Base-by-base conservation (phyloP, 2,113 vertebrate species). In the Vimba vimba region DNA sequence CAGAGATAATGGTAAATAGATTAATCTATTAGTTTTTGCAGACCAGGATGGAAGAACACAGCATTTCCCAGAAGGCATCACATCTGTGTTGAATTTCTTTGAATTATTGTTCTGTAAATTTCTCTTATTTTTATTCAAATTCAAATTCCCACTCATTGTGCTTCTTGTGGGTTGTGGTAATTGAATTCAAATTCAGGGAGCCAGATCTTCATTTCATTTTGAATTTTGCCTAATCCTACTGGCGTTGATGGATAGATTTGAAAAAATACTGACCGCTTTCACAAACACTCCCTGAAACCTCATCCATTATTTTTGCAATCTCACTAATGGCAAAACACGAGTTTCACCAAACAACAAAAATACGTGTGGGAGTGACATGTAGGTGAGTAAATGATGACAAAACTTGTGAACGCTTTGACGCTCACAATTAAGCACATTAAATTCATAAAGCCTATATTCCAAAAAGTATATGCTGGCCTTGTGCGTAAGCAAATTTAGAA, bases 401-500 rank as follows among this genome's bases (percentile, higher is more conserved):
- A 43, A 73, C 10, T 4, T 33, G n/a, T 27, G 12, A 47, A 75
- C 43, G 2, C 43, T 25, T 47, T 73, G n/a, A 73, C 2, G 4
- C 39, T 73, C 74, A 81, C 33, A 81, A 30, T 33, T n/a, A 81
- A 50, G 59, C 39, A 30, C 60, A 81, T 30, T 81, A 30, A 9
- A 55, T 76, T 50, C 45, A 5, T 30, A 76, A 45, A 45, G 3
- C n/a, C 55, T 80, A 15, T 60, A 45, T 62, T 45, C 50, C 64
- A 68, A 83, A 88, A 9, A 85, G 87, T 82, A 87, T 33, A 77
- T 55, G 59, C 21, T 6, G 0, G 57, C 45, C 33, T 12, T 68
- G 86, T 82, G 81, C 87, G 79, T 77, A 25, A 79, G 60, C 57
- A 83, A 78, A 88, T 82, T 88, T 85, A 89, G 82, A 76, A 86